phyloP scores from a whole-genome alignment of 2,113 vertebrate species.

The Halcyon senegalensis region DNA sequence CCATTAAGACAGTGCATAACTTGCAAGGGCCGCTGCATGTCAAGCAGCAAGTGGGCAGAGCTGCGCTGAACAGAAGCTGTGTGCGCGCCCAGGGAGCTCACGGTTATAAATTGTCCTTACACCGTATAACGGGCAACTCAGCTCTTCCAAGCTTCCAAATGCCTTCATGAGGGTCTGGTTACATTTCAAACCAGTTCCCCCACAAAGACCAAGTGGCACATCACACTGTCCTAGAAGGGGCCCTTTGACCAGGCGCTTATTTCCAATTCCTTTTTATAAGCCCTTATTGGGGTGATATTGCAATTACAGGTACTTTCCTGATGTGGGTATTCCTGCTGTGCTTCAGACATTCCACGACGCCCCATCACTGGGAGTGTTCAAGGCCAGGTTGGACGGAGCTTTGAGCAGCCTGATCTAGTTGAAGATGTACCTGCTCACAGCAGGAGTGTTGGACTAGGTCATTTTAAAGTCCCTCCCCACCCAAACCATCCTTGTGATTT shows the following conservation, averaged over 20 bases:
- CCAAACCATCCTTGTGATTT: not conserved
- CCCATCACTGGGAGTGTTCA: not conserved
- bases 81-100: not conserved
- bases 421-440: not conserved
- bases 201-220: rapidly evolving
- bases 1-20: constrained; percentile 50
- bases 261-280: rapidly evolving
- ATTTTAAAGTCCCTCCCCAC: not conserved
- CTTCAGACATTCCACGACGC: not conserved
- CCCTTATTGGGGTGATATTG: rapidly evolving
- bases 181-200: not conserved
- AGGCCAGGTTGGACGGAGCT: not conserved
- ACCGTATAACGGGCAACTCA: rapidly evolving
- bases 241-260: not conserved
- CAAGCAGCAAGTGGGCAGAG: not conserved
- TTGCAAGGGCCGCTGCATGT: not conserved
- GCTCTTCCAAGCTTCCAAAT: not conserved
- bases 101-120: not conserved
- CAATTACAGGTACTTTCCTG: rapidly evolving
- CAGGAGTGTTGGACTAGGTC: not conserved
- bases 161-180: not conserved
- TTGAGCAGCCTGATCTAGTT: not conserved
- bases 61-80: not conserved
- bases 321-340: not conserved
- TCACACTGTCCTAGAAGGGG: rapidly evolving